Percentiles rank a stretch among this genome's conserved stretches.
These are phyloP conservation scores for Holothuria scabra DNA, from an alignment of 53 echinoderm and acorn worm genomes.

Conservation along the genomic window DNA sequence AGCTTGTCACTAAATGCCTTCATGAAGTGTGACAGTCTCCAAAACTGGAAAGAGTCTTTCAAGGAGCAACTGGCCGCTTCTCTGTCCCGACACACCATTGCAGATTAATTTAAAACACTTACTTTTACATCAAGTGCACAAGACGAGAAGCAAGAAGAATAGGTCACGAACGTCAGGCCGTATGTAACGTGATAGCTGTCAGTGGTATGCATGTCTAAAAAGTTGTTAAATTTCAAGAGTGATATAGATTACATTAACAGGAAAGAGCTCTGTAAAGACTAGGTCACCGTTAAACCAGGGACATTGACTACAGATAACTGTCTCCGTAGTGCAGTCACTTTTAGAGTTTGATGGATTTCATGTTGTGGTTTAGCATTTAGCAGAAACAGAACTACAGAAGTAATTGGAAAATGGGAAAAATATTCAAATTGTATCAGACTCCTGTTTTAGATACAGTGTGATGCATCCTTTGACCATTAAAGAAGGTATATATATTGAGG, in stretches of 20 bases:
- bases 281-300: conserved; percentile 25
- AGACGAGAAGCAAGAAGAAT: conserved; percentile 26
- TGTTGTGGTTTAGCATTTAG: too few species aligned
- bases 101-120: conserved; percentile 24
- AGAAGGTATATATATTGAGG: too few species aligned
- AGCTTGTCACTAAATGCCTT: too few species aligned
- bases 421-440: too few species aligned
- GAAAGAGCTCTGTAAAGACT: not conserved
- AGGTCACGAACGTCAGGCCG: conserved; percentile 23
- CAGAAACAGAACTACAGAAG: too few species aligned
- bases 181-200: conserved; percentile 26
- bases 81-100: not conserved
- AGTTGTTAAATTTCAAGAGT: conserved; percentile 13
- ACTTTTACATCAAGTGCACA: conserved; percentile 6
- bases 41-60: too few species aligned
- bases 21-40: too few species aligned
- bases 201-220: conserved; percentile 34
- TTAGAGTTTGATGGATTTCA: too few species aligned
- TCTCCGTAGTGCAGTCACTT: conserved; percentile 1
- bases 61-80: too few species aligned
- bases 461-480: too few species aligned
- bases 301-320: conserved; percentile 4
- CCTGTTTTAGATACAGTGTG: too few species aligned
- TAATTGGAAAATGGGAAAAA: too few species aligned
- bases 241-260: not conserved